Conservation (phyloP, 1,140 invertebrate genomes). For the Listronotus bonariensis region DNA sequence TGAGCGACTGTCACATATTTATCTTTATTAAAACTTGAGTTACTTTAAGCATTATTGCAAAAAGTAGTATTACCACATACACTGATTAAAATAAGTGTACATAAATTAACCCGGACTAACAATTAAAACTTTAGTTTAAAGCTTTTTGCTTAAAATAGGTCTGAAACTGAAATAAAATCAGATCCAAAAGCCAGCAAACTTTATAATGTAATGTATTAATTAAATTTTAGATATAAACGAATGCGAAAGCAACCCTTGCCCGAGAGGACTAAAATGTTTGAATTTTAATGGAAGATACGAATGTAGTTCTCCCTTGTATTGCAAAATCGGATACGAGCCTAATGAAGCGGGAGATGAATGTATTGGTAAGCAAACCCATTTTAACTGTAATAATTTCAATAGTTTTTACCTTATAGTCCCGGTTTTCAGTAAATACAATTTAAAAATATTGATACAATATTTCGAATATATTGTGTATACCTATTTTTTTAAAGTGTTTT, state of each 20-base stretch:
- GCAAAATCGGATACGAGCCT: slow-evolving; percentile 56
- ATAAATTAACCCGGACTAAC: too few relatives aligned
- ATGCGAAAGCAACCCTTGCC: slow-evolving; percentile 56
- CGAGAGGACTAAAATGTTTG: slow-evolving; percentile 58
- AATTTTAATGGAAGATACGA: slow-evolving; percentile 62
- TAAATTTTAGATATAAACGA: slow-evolving; percentile 57
- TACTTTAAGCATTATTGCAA: too few relatives aligned
- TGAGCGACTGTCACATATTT: too few relatives aligned
- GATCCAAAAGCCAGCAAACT: background rate
- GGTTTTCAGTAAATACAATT: too few relatives aligned
- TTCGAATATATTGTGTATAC: too few relatives aligned
- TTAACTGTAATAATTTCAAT: background rate
- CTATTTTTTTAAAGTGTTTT: too few relatives aligned
- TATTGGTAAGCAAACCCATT: slow-evolving; percentile 50
- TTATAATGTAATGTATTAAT: slow-evolving; percentile 1
- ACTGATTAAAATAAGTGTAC: too few relatives aligned
- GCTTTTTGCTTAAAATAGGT: too few relatives aligned
- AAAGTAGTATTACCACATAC: too few relatives aligned
- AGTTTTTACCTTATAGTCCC: background rate
- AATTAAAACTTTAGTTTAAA: too few relatives aligned
- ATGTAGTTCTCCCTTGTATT: slow-evolving; percentile 61
- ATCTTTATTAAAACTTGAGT: too few relatives aligned
- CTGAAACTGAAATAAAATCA: background rate
- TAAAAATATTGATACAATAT: too few relatives aligned
- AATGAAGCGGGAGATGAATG: slow-evolving; percentile 56